phyloP scores from a whole-genome alignment of 2,888 invertebrate genomes.

The Andrena haemorrhoa region DNA sequence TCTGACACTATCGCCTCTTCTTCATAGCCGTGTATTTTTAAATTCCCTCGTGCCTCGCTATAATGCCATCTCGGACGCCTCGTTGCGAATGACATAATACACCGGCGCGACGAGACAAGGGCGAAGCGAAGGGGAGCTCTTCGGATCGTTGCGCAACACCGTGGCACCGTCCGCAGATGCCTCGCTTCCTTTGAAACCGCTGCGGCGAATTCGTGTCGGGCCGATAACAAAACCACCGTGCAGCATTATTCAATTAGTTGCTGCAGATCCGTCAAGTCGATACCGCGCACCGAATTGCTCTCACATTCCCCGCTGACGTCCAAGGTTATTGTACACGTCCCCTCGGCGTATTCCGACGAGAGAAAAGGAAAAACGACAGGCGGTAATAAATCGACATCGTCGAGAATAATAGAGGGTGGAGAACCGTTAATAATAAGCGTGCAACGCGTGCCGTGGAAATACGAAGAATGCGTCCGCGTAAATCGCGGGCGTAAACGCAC shows the following conservation, averaged over 20 bases:
- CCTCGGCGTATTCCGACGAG: slow-evolving; percentile 19
- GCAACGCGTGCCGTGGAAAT: slow-evolving; percentile 16
- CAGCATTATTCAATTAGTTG: slow-evolving; percentile 48
- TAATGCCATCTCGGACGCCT: slow-evolving; percentile 2
- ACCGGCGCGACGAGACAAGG: slow-evolving; percentile 6
- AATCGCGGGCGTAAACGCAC: slow-evolving; percentile 11
- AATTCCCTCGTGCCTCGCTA: background rate
- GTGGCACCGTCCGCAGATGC: background rate
- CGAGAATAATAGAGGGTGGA: slow-evolving; percentile 47
- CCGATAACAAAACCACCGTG: slow-evolving; percentile 17
- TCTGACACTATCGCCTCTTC: background rate
- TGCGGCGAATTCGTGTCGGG: slow-evolving; percentile 11
- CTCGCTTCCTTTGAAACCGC: slow-evolving; percentile 8
- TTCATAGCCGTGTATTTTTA: background rate
- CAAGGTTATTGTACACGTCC: slow-evolving; percentile 40
- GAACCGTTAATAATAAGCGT: slow-evolving; percentile 31
- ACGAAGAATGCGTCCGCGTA: slow-evolving; percentile 31
- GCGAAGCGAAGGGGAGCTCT: slow-evolving; percentile 21
- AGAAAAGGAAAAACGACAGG: slow-evolving; percentile 9
- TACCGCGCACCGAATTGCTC: slow-evolving; percentile 36
- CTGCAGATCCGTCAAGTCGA: slow-evolving; percentile 28
- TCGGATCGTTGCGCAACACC: background rate
- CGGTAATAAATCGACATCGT: slow-evolving; percentile 45
- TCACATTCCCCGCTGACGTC: slow-evolving; percentile 39
- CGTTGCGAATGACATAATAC: slow-evolving; percentile 4